Evolutionary conservation across 2,113 vertebrate species (phyloP), one percentile per base, ranked within the genome.

Genomic region (Anser brachyrhynchus): DNA sequence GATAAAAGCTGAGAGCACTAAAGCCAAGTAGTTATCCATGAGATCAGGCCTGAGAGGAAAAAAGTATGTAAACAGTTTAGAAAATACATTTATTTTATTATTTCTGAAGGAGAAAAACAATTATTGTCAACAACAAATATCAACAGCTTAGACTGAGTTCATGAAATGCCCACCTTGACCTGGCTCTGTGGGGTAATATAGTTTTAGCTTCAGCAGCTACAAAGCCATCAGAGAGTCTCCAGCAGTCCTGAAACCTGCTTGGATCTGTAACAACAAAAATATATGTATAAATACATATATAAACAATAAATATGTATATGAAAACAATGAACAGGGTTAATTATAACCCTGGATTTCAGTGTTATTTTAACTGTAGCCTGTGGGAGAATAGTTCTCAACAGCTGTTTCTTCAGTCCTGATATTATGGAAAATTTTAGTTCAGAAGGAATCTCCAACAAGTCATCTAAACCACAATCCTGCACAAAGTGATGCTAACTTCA

Each of bases 11-110:
- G 99, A 99, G 20, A 99, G 98, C 87, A 99, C 98, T 96, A 99
- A 98, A 41, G 99, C 99, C 96, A 99, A 98, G 67, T 99, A 99
- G 97, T 99, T 99, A 98, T 99, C 99, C 99, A 99, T 99, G 90
- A 99, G 98, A 97, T 99, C 99, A 92, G 99, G 99, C 91, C 99
- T 99, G 89, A 72, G 83, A 84, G 90, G 52, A 92, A 73, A 89
- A 72, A 5, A 91, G 46, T 3, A 80, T 0, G 1, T 13, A 33
- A 75, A 91, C 5, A 33, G 23, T 62, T 95, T 87, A 96, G 75
- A 58, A 79, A 73, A 12, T 22, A 44, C 3, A 61, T 74, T 72
- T 75, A 65, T 70, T 67, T 31, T 80, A 51, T 1, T 29, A 20
- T 49, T 35, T 15, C 59, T 80, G 70, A 26, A 46, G 91, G 13